Base-by-base conservation (phyloP, 2,888 invertebrate genomes). In the Sesia bembeciformis region DNA sequence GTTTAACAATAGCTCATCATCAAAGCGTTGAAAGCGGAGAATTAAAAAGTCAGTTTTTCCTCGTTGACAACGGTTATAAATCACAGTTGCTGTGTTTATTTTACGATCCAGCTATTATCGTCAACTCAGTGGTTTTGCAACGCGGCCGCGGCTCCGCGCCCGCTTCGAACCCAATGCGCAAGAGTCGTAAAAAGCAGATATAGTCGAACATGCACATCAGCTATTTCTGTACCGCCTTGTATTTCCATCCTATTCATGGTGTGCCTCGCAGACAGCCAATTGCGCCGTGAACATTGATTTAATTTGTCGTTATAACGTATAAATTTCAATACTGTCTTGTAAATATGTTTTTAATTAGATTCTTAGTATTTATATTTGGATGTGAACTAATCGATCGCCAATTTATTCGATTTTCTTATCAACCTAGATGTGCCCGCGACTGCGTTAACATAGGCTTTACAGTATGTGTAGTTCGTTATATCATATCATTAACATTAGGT, bases 51-150 rank as follows among this genome's bases (percentile, higher is more conserved):
- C 68, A 74, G 78, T 76, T 81, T 81, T 83, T 82, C 81, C 75
- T 78, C 75, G 79, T 80, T 81, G 85, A 84, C 82, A 81, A 69
- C 72, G 67, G 79, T 69, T 78, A 76, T 85, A 84, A 85, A 86
- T 84, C 84, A 84, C 74, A 63, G 76, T 73, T 68, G 68, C 74
- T 66, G 81, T 81, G 83, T 84, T 85, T 85, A 81, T 82, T 86
- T 86, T 84, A 85, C 81, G 81, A 83, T 81, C 77, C 66, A 70
- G 82, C 82, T 85, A 84, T 84, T 83, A 87, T 82, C 82, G 84
- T 82, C 80, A 81, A 78, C 76, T 74, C 72, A 70, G 78, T 65
- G 81, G 85, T 85, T 85, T 87, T 83, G 85, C 85, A 85, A 84
- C 74, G 72, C 74, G 72, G 72, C 66, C 74, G 76, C 70, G 60